phyloP scores from a whole-genome alignment of 1,140 invertebrate species.

The Trachymyrmex cornetzi region DNA sequence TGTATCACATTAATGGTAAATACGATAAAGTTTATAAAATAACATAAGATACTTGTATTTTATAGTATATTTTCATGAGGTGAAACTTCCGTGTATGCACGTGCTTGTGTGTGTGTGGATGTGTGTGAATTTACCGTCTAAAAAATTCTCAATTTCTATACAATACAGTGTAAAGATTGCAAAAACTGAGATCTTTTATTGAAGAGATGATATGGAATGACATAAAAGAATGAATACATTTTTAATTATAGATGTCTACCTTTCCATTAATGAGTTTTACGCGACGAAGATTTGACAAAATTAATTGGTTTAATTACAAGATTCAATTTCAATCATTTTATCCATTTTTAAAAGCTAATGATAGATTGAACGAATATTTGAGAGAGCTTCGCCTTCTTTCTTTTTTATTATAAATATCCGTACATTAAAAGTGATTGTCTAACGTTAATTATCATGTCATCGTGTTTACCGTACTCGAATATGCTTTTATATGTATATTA shows the following conservation, averaged over 20 bases:
- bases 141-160: background rate
- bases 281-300: background rate
- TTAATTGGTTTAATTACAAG: conserved; percentile 44
- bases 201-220: background rate
- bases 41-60: background rate
- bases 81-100: background rate
- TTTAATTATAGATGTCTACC: background rate
- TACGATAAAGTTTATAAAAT: conserved; percentile 2
- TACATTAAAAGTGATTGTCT: background rate
- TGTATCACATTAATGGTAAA: background rate
- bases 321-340: conserved; percentile 37
- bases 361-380: background rate
- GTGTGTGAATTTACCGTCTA: background rate
- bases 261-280: conserved; percentile 19
- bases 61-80: background rate
- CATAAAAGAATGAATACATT: conserved; percentile 8
- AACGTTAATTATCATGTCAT: conserved; percentile 40
- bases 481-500: conserved; percentile 16
- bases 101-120: too few species aligned
- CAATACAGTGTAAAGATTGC: background rate
- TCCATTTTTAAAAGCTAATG: background rate
- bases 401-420: background rate
- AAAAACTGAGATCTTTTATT: background rate
- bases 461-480: background rate
- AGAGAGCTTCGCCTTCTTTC: background rate